Evolutionary conservation across 2,113 vertebrate species (phyloP), one percentile per base, ranked within the genome.

Genomic region (Phaethornis superciliosus): DNA sequence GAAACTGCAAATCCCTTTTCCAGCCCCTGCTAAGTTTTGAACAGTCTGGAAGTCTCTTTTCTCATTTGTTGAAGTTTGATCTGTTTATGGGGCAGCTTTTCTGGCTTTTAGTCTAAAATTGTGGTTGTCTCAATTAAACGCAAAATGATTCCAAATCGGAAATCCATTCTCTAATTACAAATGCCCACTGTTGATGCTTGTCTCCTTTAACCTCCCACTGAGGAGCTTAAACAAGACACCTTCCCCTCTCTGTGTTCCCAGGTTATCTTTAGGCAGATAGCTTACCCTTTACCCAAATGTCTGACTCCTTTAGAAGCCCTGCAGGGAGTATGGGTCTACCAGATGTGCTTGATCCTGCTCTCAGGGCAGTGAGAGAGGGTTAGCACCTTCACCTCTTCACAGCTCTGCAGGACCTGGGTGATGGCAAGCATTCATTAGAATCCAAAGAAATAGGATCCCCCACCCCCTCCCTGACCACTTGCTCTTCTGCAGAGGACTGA

Each of bases 351-450:
- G 56, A 82, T 91, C 59, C 47, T 72, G 54, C 46, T 63, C 30
- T 63, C 26, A 16, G 46, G n/a, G 49, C 49, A 76, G 56, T 47
- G 69, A 89, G 79, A 76, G 56, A 55, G 35, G 18, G 18, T 93
- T 94, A 85, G 81, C 76, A 71, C 47, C 91, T 94, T 83, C 79
- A 91, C 90, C 93, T 93, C 72, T 63, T 93, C 44, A 19, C 37
- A 71, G 60, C 35, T 90, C 91, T 1, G 4, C 30, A 46, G 60
- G 9, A 70, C 20, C 56, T 69, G n/a, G 46, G 52, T 59, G 76
- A 67, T 80, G 37, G 79, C 18, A 88, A 68, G 47, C 60, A 28
- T 56, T 67, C 12, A 23, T 72, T 77, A 74, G 47, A 83, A 93
- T 28, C 19, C 59, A 85, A 77, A 74, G 28, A 22, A 70, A 33